Percentiles rank a stretch among this genome's conserved stretches.
These are phyloP conservation scores for Apistogramma diplotaenia DNA, from an alignment of 2,113 vertebrate species.

Conservation along the genomic window DNA sequence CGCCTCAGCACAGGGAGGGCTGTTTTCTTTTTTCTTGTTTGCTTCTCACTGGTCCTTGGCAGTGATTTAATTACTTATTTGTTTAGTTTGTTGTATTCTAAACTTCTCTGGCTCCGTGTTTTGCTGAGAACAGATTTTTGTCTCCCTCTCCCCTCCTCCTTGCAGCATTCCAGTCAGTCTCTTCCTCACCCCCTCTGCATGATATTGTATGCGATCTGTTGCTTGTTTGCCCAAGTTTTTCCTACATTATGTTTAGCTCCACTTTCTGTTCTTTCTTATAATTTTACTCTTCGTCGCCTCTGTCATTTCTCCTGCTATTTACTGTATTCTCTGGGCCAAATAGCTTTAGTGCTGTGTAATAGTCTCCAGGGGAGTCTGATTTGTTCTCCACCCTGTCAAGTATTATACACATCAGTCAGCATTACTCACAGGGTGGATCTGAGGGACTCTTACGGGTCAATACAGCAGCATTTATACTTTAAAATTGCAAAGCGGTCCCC, in stretches of 20 bases:
- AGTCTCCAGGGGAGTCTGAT: conserved; percentile 47
- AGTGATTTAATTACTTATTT: conserved; percentile 70
- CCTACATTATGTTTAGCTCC: background rate
- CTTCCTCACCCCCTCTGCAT: conserved; percentile 11
- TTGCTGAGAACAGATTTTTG: conserved; percentile 60
- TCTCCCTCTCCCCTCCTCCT: conserved; percentile 57
- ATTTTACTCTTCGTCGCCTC: background rate
- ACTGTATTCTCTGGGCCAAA: conserved; percentile 27
- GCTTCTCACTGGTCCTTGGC: conserved; percentile 57
- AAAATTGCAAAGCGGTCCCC: background rate
- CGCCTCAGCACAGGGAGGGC: conserved; percentile 38
- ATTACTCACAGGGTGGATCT: conserved; percentile 43
- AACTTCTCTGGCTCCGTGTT: conserved; percentile 51
- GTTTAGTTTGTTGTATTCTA: conserved; percentile 68
- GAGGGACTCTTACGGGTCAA: conserved; percentile 12
- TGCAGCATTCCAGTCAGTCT: conserved; percentile 54
- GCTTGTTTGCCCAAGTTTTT: conserved; percentile 2
- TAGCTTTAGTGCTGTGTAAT: conserved; percentile 56
- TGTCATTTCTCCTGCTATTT: conserved; percentile 37
- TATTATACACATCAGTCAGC: conserved; percentile 40
- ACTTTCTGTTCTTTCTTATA: conserved; percentile 19
- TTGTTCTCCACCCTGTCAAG: conserved; percentile 53
- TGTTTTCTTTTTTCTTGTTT: conserved; percentile 53
- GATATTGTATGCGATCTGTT: conserved; percentile 26
- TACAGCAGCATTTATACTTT: background rate